phyloP scores from a whole-genome alignment of 2,797 vertebrate species.

The Benthosema pterotum region DNA sequence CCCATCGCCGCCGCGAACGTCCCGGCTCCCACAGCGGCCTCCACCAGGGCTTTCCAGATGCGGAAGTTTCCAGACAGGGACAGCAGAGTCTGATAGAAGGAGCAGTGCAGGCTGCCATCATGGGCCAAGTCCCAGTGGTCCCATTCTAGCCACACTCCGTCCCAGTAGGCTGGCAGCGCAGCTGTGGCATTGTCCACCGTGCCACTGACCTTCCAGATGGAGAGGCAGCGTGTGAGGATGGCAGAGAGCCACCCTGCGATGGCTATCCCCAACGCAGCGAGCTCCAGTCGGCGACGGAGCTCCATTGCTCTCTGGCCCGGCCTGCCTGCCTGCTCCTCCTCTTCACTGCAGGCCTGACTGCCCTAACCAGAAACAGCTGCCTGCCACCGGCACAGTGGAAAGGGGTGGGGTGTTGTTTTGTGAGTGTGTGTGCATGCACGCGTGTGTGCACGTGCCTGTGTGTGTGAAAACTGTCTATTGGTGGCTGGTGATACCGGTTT shows the following conservation, averaged over 20 bases:
- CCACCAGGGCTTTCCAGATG: slow-evolving; percentile 84
- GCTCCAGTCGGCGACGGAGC: slow-evolving; percentile 62
- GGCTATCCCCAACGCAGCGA: slow-evolving; percentile 70
- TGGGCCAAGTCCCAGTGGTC: slow-evolving; percentile 92
- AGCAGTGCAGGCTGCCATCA: slow-evolving; percentile 93
- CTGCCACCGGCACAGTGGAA: slow-evolving; percentile 6
- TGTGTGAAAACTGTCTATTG: slow-evolving; percentile 4
- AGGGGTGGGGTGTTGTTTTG: slow-evolving; percentile 49
- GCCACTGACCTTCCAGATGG: slow-evolving; percentile 91
- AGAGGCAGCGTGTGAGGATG: slow-evolving; percentile 86
- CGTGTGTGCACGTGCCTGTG: slow-evolving; percentile 21
- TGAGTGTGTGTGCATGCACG: slow-evolving; percentile 18
- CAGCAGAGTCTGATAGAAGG: slow-evolving; percentile 89
- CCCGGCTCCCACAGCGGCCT: slow-evolving; percentile 81
- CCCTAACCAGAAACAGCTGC: slow-evolving; percentile 47
- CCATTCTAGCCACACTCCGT: slow-evolving; percentile 95
- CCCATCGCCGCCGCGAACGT: slow-evolving; percentile 78
- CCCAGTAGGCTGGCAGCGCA: slow-evolving; percentile 90
- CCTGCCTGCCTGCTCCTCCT: slow-evolving; percentile 40
- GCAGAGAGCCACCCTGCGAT: slow-evolving; percentile 88
- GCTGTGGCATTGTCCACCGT: slow-evolving; percentile 88
- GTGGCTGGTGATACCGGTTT: slow-evolving; percentile 60
- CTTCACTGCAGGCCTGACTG: slow-evolving; percentile 30
- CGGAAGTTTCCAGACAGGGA: slow-evolving; percentile 88
- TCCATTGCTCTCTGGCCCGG: slow-evolving; percentile 60